Evolutionary conservation across 1,140 invertebrate genomes (phyloP).

Genomic region (Ridgeia piscesae): DNA sequence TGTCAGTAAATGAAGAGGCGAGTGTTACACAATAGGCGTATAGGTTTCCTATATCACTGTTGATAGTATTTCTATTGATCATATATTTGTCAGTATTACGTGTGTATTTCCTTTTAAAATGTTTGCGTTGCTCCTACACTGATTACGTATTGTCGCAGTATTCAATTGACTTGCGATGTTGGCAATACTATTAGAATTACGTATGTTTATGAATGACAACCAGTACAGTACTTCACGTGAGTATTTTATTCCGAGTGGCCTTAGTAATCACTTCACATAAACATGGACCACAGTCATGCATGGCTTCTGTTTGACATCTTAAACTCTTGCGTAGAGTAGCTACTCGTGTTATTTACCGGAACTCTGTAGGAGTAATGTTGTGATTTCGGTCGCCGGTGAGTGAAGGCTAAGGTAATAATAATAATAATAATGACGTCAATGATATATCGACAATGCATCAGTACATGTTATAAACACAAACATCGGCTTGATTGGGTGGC

Average conservation of each 20-base stretch:
- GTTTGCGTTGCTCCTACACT: neutral
- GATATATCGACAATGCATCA: too few relatives aligned
- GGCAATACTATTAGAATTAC: neutral
- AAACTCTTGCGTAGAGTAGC: neutral
- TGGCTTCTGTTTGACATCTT: neutral
- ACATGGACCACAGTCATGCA: neutral
- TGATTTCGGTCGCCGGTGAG: neutral
- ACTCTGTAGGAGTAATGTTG: neutral
- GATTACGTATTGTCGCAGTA: neutral
- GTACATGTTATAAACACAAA: too few relatives aligned
- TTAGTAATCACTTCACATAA: neutral
- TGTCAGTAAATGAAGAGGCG: too few relatives aligned
- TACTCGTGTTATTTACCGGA: neutral
- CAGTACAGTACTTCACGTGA: neutral
- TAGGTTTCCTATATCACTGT: too few relatives aligned
- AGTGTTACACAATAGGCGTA: too few relatives aligned
- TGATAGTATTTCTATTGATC: too few relatives aligned
- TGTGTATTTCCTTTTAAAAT: too few relatives aligned
- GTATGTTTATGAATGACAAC: conserved; percentile 1
- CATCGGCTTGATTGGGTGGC: too few relatives aligned
- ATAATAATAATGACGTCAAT: too few relatives aligned
- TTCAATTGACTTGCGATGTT: neutral
- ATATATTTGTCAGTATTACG: too few relatives aligned
- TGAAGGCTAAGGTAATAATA: too few relatives aligned
- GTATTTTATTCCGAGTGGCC: neutral